These are phyloP conservation scores for Onthophagus taurus DNA, from an alignment of 1,140 invertebrate species.

Conservation along the genomic window DNA sequence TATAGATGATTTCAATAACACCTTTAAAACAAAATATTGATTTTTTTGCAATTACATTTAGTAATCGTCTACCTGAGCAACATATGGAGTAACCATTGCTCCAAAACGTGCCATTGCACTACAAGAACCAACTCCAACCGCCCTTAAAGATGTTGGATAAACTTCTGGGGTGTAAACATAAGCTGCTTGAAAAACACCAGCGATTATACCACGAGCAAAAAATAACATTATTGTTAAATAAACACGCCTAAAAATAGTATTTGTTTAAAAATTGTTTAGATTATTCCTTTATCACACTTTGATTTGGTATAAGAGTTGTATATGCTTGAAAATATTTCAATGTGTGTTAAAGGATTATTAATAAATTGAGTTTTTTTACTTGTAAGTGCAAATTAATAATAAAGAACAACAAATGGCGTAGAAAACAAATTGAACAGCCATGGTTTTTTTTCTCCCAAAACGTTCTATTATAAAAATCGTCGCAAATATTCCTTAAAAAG, in stretches of 20 bases:
- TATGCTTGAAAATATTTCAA: neutral
- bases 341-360: too few relatives aligned
- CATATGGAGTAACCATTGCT: slow-evolving; percentile 86
- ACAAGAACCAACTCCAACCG: slow-evolving; percentile 81
- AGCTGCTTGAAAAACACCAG: slow-evolving; percentile 87
- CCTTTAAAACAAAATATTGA: slow-evolving; percentile 39
- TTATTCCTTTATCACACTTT: neutral
- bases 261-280: slow-evolving; percentile 5
- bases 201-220: slow-evolving; percentile 83
- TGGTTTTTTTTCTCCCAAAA: slow-evolving; percentile 85
- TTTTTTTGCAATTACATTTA: neutral
- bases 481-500: slow-evolving; percentile 72
- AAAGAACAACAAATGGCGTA: slow-evolving; percentile 76
- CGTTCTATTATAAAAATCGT: slow-evolving; percentile 87
- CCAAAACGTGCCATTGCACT: slow-evolving; percentile 85
- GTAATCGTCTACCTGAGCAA: slow-evolving; percentile 65
- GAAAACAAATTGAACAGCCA: slow-evolving; percentile 85
- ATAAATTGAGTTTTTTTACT: too few relatives aligned
- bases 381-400: slow-evolving; percentile 63
- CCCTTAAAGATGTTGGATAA: slow-evolving; percentile 81
- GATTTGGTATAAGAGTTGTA: too few relatives aligned
- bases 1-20: slow-evolving; percentile 60
- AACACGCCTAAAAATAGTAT: slow-evolving; percentile 53
- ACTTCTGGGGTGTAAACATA: slow-evolving; percentile 95
- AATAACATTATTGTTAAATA: slow-evolving; percentile 79